These are phyloP conservation scores for Gymnothorax reevesii DNA, from an alignment of 2,797 vertebrate genomes.

Conservation along the genomic window DNA sequence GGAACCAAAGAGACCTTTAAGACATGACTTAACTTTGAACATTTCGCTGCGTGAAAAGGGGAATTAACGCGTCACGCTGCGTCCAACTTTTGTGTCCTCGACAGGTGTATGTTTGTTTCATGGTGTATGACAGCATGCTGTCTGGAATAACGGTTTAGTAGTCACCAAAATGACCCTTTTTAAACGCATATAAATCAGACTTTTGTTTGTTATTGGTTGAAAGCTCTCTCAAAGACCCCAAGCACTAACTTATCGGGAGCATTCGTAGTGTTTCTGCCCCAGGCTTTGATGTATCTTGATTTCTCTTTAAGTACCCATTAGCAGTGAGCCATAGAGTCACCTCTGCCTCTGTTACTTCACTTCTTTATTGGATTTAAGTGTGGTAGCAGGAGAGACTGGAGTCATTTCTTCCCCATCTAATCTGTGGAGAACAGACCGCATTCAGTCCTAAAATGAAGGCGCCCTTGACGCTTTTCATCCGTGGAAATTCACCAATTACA, in stretches of 20 bases:
- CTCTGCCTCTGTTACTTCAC: constrained; percentile 21
- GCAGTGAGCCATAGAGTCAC: constrained; percentile 3
- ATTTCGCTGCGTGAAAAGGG: no score
- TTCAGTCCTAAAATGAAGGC: constrained; percentile 8
- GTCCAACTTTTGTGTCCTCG: no score
- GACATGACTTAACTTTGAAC: no score
- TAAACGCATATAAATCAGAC: not conserved
- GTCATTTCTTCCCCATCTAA: not conserved
- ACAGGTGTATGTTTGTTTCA: no score
- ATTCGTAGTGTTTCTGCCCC: constrained; percentile 15
- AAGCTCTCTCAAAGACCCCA: not conserved
- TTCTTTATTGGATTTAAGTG: constrained; percentile 15
- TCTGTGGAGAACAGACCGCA: not conserved
- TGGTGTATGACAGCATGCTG: no score
- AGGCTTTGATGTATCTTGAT: constrained; percentile 40
- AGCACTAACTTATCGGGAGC: not conserved
- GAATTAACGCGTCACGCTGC: no score
- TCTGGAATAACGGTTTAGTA: not conserved
- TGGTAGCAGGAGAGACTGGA: not conserved
- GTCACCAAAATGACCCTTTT: no score
- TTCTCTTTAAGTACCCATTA: constrained; percentile 30
- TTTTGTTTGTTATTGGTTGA: not conserved
- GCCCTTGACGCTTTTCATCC: not conserved
- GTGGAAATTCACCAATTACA: not conserved
- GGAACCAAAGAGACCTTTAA: no score